Evolutionary conservation across 2,113 vertebrate genomes (phyloP).

Genomic region (Ornithorhynchus anatinus): DNA sequence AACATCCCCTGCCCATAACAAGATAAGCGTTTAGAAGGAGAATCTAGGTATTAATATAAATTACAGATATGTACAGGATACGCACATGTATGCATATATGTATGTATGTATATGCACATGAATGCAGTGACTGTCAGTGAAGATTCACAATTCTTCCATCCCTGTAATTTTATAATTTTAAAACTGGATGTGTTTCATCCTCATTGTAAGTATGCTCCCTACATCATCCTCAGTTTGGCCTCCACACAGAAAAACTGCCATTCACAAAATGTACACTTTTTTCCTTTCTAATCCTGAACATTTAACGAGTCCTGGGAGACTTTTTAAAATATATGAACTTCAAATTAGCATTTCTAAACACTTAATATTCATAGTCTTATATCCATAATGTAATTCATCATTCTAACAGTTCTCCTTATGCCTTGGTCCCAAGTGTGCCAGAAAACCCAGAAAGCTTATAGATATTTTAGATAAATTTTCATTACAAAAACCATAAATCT

Average conservation of each 20-base stretch:
- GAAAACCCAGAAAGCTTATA: neutral
- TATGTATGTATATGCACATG: no score
- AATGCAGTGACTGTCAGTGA: no score
- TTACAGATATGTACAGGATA: no score
- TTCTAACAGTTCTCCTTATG: neutral
- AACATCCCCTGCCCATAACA: no score
- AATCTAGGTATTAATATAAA: no score
- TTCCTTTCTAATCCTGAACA: constrained; percentile 17
- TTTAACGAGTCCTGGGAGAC: neutral
- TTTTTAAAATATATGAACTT: constrained; percentile 40
- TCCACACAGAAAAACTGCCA: constrained; percentile 21
- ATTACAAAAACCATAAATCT: neutral
- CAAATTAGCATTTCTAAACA: neutral
- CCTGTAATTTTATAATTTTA: no score
- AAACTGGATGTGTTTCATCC: no score
- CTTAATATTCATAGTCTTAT: neutral
- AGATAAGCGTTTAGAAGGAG: no score
- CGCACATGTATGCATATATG: no score
- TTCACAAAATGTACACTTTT: neutral
- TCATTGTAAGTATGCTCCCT: no score
- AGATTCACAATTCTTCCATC: no score
- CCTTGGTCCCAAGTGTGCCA: neutral
- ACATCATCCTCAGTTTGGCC: neutral
- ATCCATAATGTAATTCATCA: neutral
- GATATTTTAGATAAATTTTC: neutral